These are phyloP conservation scores for Dendrocincla tyrannina DNA, from an alignment of 2,797 vertebrate genomes.

Conservation along the genomic window DNA sequence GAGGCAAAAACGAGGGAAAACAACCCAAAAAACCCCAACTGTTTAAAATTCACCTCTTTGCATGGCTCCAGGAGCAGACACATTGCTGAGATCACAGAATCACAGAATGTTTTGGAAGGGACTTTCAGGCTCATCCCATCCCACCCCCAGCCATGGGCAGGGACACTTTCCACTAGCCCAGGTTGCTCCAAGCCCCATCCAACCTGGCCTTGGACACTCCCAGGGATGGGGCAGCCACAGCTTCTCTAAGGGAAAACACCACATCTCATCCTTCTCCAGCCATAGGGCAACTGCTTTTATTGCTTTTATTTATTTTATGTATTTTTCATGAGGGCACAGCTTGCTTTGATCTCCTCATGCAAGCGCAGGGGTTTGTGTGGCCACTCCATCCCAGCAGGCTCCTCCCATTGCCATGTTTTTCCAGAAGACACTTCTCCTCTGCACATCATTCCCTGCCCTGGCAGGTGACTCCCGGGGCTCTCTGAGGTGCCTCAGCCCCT, in stretches of 20 bases:
- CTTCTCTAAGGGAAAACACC: neutral
- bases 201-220: neutral
- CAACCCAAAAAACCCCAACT: accelerated
- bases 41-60: neutral
- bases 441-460: neutral
- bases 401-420: neutral
- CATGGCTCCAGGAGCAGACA: neutral
- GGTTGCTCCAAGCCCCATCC: neutral
- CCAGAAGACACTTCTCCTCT: accelerated
- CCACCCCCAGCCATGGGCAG: neutral
- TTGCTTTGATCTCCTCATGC: neutral
- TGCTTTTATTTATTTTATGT: neutral
- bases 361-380: accelerated
- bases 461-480: neutral
- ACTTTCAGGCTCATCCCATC: neutral
- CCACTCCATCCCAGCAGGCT: neutral
- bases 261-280: neutral
- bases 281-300: neutral
- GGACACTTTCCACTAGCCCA: neutral
- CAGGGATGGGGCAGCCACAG: neutral
- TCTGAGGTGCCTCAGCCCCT: neutral
- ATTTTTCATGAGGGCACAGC: neutral
- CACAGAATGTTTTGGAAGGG: neutral
- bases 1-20: neutral
- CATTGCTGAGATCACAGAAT: neutral